These are phyloP conservation scores for Drosophila ezoana DNA, from an alignment of 2,888 invertebrate species.

Conservation along the genomic window DNA sequence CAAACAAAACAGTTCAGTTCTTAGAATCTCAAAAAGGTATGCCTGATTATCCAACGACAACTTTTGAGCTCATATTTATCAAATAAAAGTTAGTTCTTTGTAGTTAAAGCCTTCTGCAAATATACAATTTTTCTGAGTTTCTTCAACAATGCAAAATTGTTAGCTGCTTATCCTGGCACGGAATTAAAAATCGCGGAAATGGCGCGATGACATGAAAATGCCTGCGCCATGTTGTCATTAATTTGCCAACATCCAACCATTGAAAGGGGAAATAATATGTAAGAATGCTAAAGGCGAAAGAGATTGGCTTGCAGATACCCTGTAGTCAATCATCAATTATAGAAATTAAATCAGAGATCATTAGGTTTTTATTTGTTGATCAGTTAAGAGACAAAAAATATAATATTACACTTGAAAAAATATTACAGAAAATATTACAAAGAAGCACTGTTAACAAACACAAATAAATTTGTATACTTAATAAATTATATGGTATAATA, in stretches of 20 bases:
- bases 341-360: too few species aligned
- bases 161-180: slow-evolving; percentile 4
- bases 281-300: neutral
- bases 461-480: too few species aligned
- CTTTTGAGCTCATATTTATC: neutral
- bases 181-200: slow-evolving; percentile 37
- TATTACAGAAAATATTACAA: too few species aligned
- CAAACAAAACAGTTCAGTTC: too few species aligned
- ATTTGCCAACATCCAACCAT: slow-evolving; percentile 55
- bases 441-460: too few species aligned
- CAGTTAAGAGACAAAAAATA: too few species aligned
- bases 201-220: slow-evolving; percentile 60
- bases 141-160: slow-evolving; percentile 37
- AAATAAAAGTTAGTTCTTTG: neutral
- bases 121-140: neutral
- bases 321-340: neutral
- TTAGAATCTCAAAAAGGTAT: too few species aligned
- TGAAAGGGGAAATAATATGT: slow-evolving; percentile 12
- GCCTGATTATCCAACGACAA: too few species aligned
- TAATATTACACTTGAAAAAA: too few species aligned
- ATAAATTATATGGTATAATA: too few species aligned
- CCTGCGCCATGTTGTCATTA: slow-evolving; percentile 62
- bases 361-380: too few species aligned
- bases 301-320: neutral
- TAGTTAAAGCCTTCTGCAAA: neutral